These are phyloP conservation scores for Puffinus mauretanicus DNA, from an alignment of 2,113 vertebrate species.

Conservation along the genomic window DNA sequence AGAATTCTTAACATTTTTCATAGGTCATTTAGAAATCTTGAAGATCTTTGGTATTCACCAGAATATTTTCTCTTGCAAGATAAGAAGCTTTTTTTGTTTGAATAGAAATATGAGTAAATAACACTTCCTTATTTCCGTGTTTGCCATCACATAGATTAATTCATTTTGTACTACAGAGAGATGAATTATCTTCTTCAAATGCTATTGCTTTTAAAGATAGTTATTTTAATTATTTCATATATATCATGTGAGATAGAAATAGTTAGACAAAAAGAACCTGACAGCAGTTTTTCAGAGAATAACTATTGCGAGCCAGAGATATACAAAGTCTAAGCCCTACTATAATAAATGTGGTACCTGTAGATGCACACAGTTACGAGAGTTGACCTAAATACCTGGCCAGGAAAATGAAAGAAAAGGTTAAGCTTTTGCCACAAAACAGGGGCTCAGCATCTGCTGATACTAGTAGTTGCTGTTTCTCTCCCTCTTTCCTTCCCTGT, in stretches of 20 bases:
- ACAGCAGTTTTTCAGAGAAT: background rate
- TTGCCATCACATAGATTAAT: background rate
- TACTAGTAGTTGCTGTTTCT: background rate
- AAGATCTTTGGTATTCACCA: background rate
- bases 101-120: conserved; percentile 8
- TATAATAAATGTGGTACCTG: background rate
- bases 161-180: background rate
- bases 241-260: background rate
- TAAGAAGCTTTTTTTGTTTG: background rate
- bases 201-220: background rate
- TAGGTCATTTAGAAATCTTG: background rate
- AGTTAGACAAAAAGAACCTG: background rate
- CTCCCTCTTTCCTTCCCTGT: background rate
- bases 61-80: background rate
- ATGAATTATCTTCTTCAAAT: background rate
- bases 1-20: conserved; percentile 24
- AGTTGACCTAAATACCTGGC: background rate
- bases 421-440: background rate
- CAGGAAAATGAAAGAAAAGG: background rate
- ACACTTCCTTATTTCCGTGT: background rate
- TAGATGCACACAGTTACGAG: background rate
- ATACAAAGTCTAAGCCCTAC: background rate
- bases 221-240: background rate
- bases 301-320: background rate
- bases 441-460: background rate